A percentile compares a stretch with the other conserved stretches of the same genome.
phyloP scores from a whole-genome alignment of 1,140 invertebrate species.

The Drosophila punjabiensis region DNA sequence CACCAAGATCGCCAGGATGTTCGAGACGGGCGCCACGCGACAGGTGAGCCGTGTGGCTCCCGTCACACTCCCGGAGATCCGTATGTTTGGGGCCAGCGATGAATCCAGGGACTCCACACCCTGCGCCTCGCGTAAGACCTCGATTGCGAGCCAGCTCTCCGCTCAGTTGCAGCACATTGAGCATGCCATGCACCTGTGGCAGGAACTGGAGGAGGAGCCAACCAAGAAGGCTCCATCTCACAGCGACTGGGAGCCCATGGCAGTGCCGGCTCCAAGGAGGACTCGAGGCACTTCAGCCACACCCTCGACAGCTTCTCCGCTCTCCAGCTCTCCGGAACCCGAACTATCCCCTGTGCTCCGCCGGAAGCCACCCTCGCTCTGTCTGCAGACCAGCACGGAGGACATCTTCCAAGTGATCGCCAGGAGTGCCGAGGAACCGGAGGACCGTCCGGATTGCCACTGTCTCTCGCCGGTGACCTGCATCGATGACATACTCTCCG shows the following conservation, averaged over 20 bases:
- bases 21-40: conserved; percentile 63
- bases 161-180: conserved; percentile 76
- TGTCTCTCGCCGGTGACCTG: conserved; percentile 73
- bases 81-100: conserved; percentile 66
- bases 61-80: conserved; percentile 62
- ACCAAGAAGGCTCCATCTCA: conserved; percentile 17
- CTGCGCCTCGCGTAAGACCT: conserved; percentile 64
- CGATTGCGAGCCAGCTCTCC: conserved; percentile 65
- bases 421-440: conserved; percentile 66
- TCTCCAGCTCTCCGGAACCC: conserved; percentile 67
- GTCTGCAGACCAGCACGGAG: conserved; percentile 79
- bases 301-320: conserved; percentile 73
- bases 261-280: conserved; percentile 44
- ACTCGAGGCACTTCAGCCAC: conserved; percentile 70
- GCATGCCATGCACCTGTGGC: conserved; percentile 72
- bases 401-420: conserved; percentile 80
- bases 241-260: conserved; percentile 66
- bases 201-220: conserved; percentile 63
- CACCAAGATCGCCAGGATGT: conserved; percentile 81
- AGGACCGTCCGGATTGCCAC: conserved; percentile 31
- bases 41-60: conserved; percentile 70
- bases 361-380: conserved; percentile 59
- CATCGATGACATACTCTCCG: conserved; percentile 81
- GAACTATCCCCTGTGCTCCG: conserved; percentile 55
- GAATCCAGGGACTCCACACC: conserved; percentile 64